These are phyloP conservation scores for Polietes domitor DNA, from an alignment of 2,888 invertebrate genomes.

Conservation along the genomic window DNA sequence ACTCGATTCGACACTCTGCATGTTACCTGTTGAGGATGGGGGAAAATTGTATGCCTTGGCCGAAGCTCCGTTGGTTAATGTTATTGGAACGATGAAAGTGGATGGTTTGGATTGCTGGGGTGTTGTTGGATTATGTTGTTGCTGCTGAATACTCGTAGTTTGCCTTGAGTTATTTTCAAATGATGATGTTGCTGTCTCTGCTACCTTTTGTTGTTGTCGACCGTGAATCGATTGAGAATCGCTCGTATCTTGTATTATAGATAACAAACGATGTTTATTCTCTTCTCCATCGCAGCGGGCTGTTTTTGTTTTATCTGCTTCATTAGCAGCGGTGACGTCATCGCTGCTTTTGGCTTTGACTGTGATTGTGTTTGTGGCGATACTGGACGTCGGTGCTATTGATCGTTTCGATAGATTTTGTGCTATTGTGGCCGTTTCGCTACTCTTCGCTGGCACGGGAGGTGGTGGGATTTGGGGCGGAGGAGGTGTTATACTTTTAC, in stretches of 20 bases:
- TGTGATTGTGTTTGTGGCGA: slow-evolving; percentile 42
- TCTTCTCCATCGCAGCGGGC: slow-evolving; percentile 72
- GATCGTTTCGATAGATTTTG: slow-evolving; percentile 65
- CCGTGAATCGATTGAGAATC: slow-evolving; percentile 62
- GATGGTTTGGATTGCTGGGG: slow-evolving; percentile 42
- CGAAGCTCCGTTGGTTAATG: slow-evolving; percentile 45
- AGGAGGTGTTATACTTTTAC: slow-evolving; percentile 77
- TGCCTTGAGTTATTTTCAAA: slow-evolving; percentile 79
- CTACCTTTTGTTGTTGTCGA: slow-evolving; percentile 46
- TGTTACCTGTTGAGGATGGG: slow-evolving; percentile 53
- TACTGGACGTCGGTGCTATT: slow-evolving; percentile 37
- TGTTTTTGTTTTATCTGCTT: slow-evolving; percentile 44
- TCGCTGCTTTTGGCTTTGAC: slow-evolving; percentile 57
- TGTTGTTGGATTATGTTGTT: slow-evolving; percentile 61
- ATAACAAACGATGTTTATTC: slow-evolving; percentile 84
- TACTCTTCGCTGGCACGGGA: slow-evolving; percentile 77
- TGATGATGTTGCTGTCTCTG: slow-evolving; percentile 71
- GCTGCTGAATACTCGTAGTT: slow-evolving; percentile 67
- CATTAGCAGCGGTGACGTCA: slow-evolving; percentile 70
- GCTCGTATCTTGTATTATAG: slow-evolving; percentile 83
- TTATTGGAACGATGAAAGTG: slow-evolving; percentile 56
- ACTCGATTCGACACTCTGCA: slow-evolving; percentile 73
- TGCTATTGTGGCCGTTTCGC: slow-evolving; percentile 75
- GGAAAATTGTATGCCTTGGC: slow-evolving; percentile 49
- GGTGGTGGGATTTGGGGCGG: slow-evolving; percentile 76